phyloP scores from a whole-genome alignment of 2,888 invertebrate genomes.

The Sinopyrophorus schimmeli region DNA sequence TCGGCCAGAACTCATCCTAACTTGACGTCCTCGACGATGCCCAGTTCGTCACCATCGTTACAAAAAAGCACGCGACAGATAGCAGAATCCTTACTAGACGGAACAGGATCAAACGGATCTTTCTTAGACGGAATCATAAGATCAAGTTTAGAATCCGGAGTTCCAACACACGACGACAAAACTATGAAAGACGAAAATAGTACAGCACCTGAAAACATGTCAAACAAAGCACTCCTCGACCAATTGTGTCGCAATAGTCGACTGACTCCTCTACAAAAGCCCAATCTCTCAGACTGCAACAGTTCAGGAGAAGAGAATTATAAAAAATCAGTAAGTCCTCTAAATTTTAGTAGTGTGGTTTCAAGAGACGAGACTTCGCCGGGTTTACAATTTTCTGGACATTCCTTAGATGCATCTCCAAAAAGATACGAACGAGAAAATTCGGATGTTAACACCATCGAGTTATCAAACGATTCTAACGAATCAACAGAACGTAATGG shows the following conservation, averaged over 20 bases:
- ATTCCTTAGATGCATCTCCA: slow-evolving; percentile 27
- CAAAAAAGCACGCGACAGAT: slow-evolving; percentile 61
- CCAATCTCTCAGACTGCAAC: slow-evolving; percentile 44
- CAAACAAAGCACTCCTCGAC: slow-evolving; percentile 67
- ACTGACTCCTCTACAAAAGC: slow-evolving; percentile 58
- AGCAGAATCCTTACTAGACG: slow-evolving; percentile 68
- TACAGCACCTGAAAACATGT: slow-evolving; percentile 58
- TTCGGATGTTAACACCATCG: slow-evolving; percentile 51
- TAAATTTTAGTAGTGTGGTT: slow-evolving; percentile 47
- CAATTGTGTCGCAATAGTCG: slow-evolving; percentile 67
- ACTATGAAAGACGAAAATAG: slow-evolving; percentile 60
- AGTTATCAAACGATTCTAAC: slow-evolving; percentile 54
- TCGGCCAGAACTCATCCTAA: slow-evolving; percentile 56
- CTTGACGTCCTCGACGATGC: slow-evolving; percentile 36
- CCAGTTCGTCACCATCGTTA: slow-evolving; percentile 44
- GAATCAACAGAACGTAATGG: slow-evolving; percentile 40
- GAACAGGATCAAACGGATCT: slow-evolving; percentile 70
- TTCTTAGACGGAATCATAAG: slow-evolving; percentile 84
- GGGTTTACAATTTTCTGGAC: slow-evolving; percentile 15
- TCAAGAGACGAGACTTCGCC: slow-evolving; percentile 27
- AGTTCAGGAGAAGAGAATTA: slow-evolving; percentile 58
- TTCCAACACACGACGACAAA: slow-evolving; percentile 57
- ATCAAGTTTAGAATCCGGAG: slow-evolving; percentile 75
- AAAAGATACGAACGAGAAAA: slow-evolving; percentile 29
- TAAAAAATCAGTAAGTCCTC: slow-evolving; percentile 47